These are phyloP conservation scores for Hyperoplus immaculatus DNA, from an alignment of 2,797 vertebrate species.

Conservation along the genomic window DNA sequence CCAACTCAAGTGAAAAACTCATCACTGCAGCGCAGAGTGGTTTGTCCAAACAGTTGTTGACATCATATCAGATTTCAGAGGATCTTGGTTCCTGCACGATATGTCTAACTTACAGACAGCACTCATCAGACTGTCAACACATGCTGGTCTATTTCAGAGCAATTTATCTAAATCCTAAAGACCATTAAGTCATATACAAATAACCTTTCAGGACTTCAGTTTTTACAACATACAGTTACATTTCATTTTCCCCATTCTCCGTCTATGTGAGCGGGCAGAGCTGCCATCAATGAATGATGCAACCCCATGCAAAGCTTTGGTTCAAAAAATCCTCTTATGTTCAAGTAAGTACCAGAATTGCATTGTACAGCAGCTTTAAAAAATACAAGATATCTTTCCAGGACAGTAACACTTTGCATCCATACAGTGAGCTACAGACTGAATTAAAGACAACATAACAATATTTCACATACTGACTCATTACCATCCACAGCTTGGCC, in stretches of 20 bases:
- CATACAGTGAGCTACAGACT: neutral
- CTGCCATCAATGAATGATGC: neutral
- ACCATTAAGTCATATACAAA: slow-evolving; percentile 1
- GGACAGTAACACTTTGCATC: neutral
- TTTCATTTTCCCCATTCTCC: neutral
- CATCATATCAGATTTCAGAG: neutral
- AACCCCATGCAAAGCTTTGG: neutral
- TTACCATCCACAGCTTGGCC: neutral
- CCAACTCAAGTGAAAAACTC: neutral
- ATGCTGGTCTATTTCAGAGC: slow-evolving; percentile 3
- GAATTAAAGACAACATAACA: neutral
- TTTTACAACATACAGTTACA: neutral
- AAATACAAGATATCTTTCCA: neutral
- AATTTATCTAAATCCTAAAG: neutral
- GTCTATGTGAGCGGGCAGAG: neutral
- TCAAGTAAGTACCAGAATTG: neutral
- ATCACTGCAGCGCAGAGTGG: neutral
- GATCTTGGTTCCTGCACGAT: neutral
- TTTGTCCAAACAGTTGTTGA: neutral
- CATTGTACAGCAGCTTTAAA: neutral
- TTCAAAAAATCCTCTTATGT: neutral
- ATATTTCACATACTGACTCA: neutral
- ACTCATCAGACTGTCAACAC: neutral
- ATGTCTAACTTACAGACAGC: neutral
- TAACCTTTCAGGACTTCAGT: neutral